phyloP scores from a whole-genome alignment of 2,888 invertebrate genomes.

The Parnassius glacialis region DNA sequence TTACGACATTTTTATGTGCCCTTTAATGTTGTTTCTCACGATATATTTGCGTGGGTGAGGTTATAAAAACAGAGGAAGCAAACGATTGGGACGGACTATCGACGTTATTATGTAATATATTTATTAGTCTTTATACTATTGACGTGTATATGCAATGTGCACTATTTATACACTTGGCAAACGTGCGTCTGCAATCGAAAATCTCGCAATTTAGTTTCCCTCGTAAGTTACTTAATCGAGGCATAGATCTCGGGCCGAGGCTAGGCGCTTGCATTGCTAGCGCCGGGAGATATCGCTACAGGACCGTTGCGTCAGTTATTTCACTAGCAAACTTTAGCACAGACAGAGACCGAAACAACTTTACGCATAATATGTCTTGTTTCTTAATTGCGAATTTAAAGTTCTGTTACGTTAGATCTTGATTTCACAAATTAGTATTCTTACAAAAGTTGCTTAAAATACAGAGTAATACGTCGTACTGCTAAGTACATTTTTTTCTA shows the following conservation, averaged over 20 bases:
- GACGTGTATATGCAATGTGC: conserved; percentile 7
- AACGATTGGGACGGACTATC: conserved; percentile 52
- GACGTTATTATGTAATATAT: conserved; percentile 14
- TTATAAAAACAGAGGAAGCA: conserved; percentile 55
- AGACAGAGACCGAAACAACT: conserved; percentile 26
- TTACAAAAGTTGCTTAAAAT: background rate
- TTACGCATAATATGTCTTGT: too few relatives aligned
- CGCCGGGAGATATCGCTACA: conserved; percentile 50
- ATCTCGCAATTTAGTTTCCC: conserved; percentile 28
- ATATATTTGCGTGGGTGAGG: conserved; percentile 49
- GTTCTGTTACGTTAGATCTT: conserved; percentile 11
- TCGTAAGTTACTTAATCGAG: conserved; percentile 28
- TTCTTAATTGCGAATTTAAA: background rate
- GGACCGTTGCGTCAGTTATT: conserved; percentile 57
- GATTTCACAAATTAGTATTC: conserved; percentile 2
- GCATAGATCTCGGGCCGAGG: conserved; percentile 33
- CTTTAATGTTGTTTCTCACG: conserved; percentile 58
- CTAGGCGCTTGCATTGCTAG: conserved; percentile 36
- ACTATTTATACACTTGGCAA: conserved; percentile 12
- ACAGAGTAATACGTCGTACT: conserved; percentile 28
- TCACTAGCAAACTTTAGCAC: conserved; percentile 58
- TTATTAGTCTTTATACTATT: conserved; percentile 18
- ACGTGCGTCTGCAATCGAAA: conserved; percentile 27
- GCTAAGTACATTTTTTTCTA: too few relatives aligned
- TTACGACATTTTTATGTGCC: conserved; percentile 56